phyloP scores from a whole-genome alignment of 2,888 invertebrate genomes.

The Phytoseiulus persimilis region DNA sequence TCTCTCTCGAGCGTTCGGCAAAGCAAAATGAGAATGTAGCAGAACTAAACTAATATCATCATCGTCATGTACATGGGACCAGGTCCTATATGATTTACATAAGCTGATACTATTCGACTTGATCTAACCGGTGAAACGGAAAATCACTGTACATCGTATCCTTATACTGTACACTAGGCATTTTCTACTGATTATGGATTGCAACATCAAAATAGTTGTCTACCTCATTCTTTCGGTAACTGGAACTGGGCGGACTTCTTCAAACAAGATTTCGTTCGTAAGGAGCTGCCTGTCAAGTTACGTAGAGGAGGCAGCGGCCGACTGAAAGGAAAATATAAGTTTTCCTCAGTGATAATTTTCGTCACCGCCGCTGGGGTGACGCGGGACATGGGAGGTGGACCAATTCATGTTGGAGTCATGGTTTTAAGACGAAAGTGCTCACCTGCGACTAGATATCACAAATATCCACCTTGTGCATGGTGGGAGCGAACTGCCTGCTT shows the following conservation, averaged over 20 bases:
- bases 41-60: neutral
- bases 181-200: neutral
- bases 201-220: neutral
- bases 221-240: neutral
- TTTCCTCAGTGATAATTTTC: neutral
- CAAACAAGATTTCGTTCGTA: neutral
- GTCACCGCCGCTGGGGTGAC: neutral
- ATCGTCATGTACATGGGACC: neutral
- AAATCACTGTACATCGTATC: neutral
- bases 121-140: neutral
- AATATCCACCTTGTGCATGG: slow-evolving; percentile 37
- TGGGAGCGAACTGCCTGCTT: slow-evolving; percentile 29
- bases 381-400: too few relatives aligned
- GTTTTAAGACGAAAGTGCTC: neutral
- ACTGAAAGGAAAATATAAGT: neutral
- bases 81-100: neutral
- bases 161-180: neutral
- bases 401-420: too few relatives aligned
- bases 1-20: neutral
- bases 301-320: slow-evolving; percentile 34
- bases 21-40: neutral
- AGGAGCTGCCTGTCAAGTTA: slow-evolving; percentile 33
- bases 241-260: neutral
- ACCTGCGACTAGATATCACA: slow-evolving; percentile 33
- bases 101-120: neutral